phyloP scores from a whole-genome alignment of 2,797 vertebrate species.

The Poliocrania exsul region DNA sequence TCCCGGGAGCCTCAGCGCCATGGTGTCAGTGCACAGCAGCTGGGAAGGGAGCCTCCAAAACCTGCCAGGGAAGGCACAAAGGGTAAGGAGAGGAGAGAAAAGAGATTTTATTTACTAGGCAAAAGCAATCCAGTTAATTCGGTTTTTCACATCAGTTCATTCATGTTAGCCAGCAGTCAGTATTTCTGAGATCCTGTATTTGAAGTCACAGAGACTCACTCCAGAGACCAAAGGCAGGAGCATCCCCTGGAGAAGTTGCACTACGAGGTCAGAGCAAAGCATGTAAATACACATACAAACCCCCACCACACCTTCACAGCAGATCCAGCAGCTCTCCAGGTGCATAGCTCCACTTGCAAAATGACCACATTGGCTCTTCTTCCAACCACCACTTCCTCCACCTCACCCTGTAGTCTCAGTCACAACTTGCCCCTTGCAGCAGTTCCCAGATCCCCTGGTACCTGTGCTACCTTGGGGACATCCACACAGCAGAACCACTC shows the following conservation, averaged over 20 bases:
- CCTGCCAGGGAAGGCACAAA: constrained; percentile 34
- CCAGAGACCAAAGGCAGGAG: neutral
- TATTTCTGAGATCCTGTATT: neutral
- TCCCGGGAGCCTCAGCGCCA: constrained; percentile 39
- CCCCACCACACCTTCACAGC: neutral
- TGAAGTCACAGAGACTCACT: neutral
- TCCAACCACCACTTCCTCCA: neutral
- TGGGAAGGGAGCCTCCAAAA: constrained; percentile 3
- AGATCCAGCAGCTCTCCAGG: neutral
- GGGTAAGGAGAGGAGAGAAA: neutral
- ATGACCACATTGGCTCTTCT: neutral
- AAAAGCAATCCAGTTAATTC: neutral
- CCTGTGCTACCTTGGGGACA: neutral
- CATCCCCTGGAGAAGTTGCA: neutral
- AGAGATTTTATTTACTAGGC: neutral
- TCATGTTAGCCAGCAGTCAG: neutral
- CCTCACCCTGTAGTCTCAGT: neutral
- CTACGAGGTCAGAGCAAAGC: neutral
- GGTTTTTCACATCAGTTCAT: neutral
- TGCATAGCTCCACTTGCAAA: neutral
- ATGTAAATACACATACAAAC: neutral
- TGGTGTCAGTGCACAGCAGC: constrained; percentile 29
- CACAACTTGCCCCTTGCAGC: neutral
- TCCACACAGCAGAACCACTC: neutral
- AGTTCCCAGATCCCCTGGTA: neutral